Evolutionary conservation across 1,140 invertebrate genomes (phyloP), one percentile per base, ranked within the genome.

Genomic region (Drosophila kikkawai): DNA sequence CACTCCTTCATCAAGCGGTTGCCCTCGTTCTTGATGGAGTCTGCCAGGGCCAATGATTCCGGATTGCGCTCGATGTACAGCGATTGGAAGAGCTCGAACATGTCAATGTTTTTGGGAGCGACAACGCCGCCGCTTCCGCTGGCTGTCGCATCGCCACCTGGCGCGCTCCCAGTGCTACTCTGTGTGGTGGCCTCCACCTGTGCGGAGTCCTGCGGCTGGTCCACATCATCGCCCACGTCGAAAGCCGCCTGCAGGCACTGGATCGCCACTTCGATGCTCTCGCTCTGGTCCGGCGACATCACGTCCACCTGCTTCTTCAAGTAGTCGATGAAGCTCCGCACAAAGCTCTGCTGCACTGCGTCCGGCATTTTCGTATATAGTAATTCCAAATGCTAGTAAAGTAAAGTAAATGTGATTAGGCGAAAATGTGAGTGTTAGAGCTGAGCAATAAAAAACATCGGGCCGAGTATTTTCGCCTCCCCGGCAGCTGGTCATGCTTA

Each of bases 211-310:
- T 56, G 50, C 17, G 45, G 22, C 7, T 83, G 63, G 4, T 94
- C 92, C 75, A 95, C 94, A 6, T 94, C 93, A 6, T 91, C 91
- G 9, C 73, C 93, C 1, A 96, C 92, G 74, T 95, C 95, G 91
- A 97, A 98, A 2, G 97, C 96, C 57, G 96, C 96, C 92, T 98
- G 96, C 69, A 98, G 94, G 92, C 97, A 98, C 93, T 98, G 97
- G 19, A 91, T 90, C 34, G 86, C 86, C 50, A 97, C 96, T 93
- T 97, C 97, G 59, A 97, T 93, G 92, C 97, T 97, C 92, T 98
- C 97, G 57, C 95, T 94, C 8, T 95, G 95, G 91, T 97, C 96
- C 37, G 94, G 93, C 32, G 93, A 75, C 74, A 93, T 79, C 6
- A 73, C 75, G 47, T 91, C 79, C 45, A 86, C 63, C 45, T 92